These are phyloP conservation scores for Thunnus maccoyii DNA, from an alignment of 2,113 vertebrate genomes.

Conservation along the genomic window DNA sequence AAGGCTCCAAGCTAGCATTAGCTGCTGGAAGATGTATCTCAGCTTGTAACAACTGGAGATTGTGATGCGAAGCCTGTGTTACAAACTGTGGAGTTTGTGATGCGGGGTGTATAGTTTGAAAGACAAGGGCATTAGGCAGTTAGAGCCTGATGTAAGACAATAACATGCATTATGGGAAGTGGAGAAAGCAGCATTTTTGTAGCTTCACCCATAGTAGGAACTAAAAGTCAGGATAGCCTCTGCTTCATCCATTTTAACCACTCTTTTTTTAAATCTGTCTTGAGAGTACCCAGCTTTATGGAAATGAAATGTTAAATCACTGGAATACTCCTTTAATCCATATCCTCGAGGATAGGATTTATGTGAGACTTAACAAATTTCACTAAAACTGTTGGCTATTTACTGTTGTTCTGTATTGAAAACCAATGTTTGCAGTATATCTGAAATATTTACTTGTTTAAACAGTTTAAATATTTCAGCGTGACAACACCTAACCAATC, in stretches of 20 bases:
- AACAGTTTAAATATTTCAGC: neutral
- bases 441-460: neutral
- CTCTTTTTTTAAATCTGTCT: slow-evolving; percentile 4
- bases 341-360: slow-evolving; percentile 23
- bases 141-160: neutral
- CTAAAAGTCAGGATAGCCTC: too few relatives aligned
- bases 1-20: too few relatives aligned
- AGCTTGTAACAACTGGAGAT: too few relatives aligned
- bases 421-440: neutral
- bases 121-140: too few relatives aligned
- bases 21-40: too few relatives aligned
- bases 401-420: neutral
- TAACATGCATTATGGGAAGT: neutral
- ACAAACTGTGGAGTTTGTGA: too few relatives aligned
- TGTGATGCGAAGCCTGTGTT: too few relatives aligned
- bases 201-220: neutral
- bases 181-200: neutral
- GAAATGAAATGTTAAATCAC: slow-evolving; percentile 3
- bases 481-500: neutral
- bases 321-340: slow-evolving; percentile 17
- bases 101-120: too few relatives aligned
- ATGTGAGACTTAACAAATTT: neutral
- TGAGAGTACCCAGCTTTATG: neutral
- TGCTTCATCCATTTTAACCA: neutral
- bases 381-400: neutral